phyloP scores from a whole-genome alignment of 2,113 vertebrate genomes.

The Varanus salvator region DNA sequence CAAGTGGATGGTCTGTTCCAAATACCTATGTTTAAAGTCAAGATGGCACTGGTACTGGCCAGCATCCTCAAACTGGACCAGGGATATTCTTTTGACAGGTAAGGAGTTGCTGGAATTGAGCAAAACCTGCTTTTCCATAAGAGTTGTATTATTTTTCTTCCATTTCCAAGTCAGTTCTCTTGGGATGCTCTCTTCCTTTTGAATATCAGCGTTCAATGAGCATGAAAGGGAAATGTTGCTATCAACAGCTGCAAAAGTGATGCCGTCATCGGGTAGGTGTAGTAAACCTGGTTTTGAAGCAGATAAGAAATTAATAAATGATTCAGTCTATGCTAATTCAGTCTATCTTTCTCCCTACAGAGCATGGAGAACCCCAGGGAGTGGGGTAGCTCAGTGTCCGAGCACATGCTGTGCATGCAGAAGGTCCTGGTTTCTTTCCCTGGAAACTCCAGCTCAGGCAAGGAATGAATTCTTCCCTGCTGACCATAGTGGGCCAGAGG shows the following conservation, averaged over 20 bases:
- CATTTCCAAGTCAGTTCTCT: conserved; percentile 36
- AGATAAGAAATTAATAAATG: conserved; percentile 28
- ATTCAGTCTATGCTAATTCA: fast-evolving
- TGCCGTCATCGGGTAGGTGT: conserved; percentile 18
- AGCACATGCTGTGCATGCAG: no score
- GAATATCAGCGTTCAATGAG: conserved; percentile 19
- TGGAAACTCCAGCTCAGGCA: no score
- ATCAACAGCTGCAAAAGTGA: conserved; percentile 36
- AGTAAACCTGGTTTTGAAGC: conserved; percentile 64
- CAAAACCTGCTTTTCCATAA: fast-evolving
- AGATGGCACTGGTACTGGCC: conserved; percentile 64
- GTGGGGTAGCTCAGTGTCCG: no score
- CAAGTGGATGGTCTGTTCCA: conserved; percentile 54
- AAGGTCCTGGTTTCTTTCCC: no score
- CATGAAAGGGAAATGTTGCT: conserved; percentile 54
- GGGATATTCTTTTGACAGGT: conserved; percentile 30
- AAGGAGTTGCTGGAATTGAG: background rate
- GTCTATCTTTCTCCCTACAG: background rate
- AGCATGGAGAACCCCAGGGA: background rate
- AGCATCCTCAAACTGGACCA: conserved; percentile 49
- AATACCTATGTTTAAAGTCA: fast-evolving
- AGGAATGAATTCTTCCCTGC: no score
- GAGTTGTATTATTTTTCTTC: background rate
- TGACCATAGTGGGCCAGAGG: no score
- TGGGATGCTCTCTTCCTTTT: conserved; percentile 21